Percentiles rank a stretch among this genome's conserved stretches.
These are phyloP conservation scores for Troglohyphantes excavatus DNA, from an alignment of 2,888 invertebrate species.

Conservation along the genomic window DNA sequence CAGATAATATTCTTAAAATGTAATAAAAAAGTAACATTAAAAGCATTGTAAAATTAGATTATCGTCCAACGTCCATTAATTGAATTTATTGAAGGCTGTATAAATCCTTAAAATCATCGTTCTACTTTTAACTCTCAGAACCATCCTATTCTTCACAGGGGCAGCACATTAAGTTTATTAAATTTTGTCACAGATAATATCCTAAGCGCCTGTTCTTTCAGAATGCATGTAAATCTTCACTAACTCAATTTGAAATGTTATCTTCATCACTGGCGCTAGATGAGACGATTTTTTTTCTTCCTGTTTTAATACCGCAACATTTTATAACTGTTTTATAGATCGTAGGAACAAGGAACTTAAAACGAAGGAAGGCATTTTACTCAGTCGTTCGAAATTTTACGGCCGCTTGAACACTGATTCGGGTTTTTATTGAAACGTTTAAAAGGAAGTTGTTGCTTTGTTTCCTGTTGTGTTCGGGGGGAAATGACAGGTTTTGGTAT, in stretches of 20 bases:
- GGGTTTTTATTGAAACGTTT: conserved; percentile 31
- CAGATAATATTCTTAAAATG: background rate
- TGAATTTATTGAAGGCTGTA: background rate
- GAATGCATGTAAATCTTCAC: conserved; percentile 2
- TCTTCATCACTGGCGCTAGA: conserved; percentile 31
- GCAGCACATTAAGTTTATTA: background rate
- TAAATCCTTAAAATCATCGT: background rate
- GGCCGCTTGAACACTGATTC: conserved; percentile 17
- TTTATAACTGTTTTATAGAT: conserved; percentile 47
- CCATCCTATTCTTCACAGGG: background rate
- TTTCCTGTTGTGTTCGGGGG: background rate
- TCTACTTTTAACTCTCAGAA: background rate
- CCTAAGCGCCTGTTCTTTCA: background rate
- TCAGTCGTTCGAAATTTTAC: conserved; percentile 31
- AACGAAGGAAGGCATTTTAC: conserved; percentile 43
- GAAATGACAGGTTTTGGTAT: background rate
- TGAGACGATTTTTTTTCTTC: background rate
- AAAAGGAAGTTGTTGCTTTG: conserved; percentile 1
- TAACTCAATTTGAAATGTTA: conserved; percentile 45
- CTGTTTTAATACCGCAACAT: conserved; percentile 29
- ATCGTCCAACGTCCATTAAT: background rate
- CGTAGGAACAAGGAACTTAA: background rate
- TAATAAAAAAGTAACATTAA: background rate
- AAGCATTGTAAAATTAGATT: background rate
- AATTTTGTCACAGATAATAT: background rate